These are phyloP conservation scores for Geopemphigus sp. DNA, from an alignment of 1,140 invertebrate species.

Conservation along the genomic window DNA sequence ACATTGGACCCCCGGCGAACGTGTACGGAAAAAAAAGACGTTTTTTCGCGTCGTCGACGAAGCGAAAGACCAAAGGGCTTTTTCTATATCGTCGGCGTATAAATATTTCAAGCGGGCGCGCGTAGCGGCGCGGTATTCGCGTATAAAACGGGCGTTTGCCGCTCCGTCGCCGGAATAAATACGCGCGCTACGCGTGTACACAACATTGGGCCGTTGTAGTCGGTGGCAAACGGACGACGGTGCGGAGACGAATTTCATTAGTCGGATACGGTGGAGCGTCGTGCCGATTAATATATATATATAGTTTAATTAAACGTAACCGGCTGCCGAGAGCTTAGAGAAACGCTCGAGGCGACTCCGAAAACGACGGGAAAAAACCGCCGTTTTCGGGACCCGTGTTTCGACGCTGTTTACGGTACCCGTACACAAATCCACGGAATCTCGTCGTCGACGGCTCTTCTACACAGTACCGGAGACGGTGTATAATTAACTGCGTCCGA, in stretches of 20 bases:
- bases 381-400: too few species aligned
- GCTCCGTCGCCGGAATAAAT: too few species aligned
- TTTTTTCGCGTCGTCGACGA: too few species aligned
- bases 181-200: too few species aligned
- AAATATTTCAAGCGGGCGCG: background rate
- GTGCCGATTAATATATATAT: slow-evolving; percentile 16
- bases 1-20: background rate
- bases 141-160: too few species aligned
- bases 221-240: background rate
- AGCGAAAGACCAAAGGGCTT: slow-evolving; percentile 3
- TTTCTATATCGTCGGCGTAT: background rate
- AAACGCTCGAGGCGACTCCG: background rate
- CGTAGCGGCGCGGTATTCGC: background rate
- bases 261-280: background rate
- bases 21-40: background rate
- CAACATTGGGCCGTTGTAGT: too few species aligned
- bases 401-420: too few species aligned
- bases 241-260: slow-evolving; percentile 15
- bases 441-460: too few species aligned
- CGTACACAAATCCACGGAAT: too few species aligned
- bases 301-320: slow-evolving; percentile 17
- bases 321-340: background rate
- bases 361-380: too few species aligned
- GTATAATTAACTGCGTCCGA: too few species aligned
- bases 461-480: too few species aligned